Evolutionary conservation across 35 echinoderm and acorn worm species (phyloP).

Genomic region (Nesometra sesokonis): DNA sequence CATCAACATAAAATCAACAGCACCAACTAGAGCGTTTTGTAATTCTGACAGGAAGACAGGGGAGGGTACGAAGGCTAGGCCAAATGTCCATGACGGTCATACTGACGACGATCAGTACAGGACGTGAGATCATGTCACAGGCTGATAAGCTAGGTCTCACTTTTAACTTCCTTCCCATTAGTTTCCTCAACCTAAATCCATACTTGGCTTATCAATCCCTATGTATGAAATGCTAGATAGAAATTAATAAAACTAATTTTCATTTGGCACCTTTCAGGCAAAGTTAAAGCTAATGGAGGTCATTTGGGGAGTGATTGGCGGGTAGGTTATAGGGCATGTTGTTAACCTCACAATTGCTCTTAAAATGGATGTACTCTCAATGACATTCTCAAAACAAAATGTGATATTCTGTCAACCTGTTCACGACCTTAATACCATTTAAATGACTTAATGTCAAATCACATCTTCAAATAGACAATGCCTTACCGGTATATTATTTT

Average conservation of each 20-base stretch:
- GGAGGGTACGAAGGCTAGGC: background rate
- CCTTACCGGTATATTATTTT: too few species aligned
- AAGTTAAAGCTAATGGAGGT: background rate
- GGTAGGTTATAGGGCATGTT: background rate
- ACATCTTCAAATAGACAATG: too few species aligned
- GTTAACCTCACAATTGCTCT: too few species aligned
- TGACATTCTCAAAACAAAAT: too few species aligned
- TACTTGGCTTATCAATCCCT: background rate
- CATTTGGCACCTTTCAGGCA: background rate
- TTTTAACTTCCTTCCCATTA: background rate
- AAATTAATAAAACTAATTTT: background rate
- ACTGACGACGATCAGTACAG: background rate
- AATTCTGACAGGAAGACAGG: background rate
- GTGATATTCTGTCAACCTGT: too few species aligned
- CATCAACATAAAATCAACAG: too few species aligned
- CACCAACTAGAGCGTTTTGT: too few species aligned
- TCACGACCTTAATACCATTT: too few species aligned
- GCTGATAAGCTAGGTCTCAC: background rate
- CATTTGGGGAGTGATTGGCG: background rate
- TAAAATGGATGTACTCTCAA: too few species aligned
- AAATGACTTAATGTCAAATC: too few species aligned
- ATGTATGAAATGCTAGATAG: background rate
- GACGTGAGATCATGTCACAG: background rate
- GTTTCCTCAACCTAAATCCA: background rate
- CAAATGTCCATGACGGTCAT: background rate